Evolutionary conservation across 1,140 invertebrate species (phyloP).

Genomic region (Leptestheria dahalacensis): DNA sequence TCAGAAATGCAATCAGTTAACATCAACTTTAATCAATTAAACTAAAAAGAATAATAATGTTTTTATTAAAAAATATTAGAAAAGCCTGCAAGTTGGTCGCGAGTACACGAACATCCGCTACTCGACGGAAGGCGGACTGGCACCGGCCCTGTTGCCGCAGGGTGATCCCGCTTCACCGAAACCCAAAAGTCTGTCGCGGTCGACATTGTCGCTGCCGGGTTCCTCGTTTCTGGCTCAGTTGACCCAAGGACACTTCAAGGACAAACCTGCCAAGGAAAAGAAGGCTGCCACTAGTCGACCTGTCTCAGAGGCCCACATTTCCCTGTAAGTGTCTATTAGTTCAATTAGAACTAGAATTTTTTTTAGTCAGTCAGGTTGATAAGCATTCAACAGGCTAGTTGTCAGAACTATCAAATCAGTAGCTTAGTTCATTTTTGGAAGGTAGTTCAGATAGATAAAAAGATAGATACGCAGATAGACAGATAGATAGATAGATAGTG

Average conservation of each 20-base stretch:
- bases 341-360: background rate
- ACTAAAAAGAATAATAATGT: too few species aligned
- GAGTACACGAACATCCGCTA: slow-evolving; percentile 84
- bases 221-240: slow-evolving; percentile 19
- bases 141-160: slow-evolving; percentile 15
- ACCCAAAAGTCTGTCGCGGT: slow-evolving; percentile 20
- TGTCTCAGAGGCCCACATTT: slow-evolving; percentile 5
- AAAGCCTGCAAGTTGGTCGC: slow-evolving; percentile 60
- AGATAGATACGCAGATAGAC: too few species aligned
- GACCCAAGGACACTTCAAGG: slow-evolving; percentile 15
- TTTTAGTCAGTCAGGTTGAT: background rate
- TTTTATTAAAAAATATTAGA: slow-evolving; percentile 33
- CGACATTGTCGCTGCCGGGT: slow-evolving; percentile 16
- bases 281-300: slow-evolving; percentile 5
- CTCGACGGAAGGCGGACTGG: slow-evolving; percentile 26
- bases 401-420: too few species aligned
- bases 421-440: too few species aligned
- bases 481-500: too few species aligned
- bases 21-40: too few species aligned
- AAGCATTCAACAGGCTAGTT: background rate
- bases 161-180: slow-evolving; percentile 9
- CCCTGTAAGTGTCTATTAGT: slow-evolving; percentile 3
- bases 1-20: too few species aligned
- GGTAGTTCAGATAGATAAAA: too few species aligned
- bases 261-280: slow-evolving; percentile 7